Evolutionary conservation across 1,140 invertebrate genomes (phyloP).

Genomic region (Xylocopa sonorina): DNA sequence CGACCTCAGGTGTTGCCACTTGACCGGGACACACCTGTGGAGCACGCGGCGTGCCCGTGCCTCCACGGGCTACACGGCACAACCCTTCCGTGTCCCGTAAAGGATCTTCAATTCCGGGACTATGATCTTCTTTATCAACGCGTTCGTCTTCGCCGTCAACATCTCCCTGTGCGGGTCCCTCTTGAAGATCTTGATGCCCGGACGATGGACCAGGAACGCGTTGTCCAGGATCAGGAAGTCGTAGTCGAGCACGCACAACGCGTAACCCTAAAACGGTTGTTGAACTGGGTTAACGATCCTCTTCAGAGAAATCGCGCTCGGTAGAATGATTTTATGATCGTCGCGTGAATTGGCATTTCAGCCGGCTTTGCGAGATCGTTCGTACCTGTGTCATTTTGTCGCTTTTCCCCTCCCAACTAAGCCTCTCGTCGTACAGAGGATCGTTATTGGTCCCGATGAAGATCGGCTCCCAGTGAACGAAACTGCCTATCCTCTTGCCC

Average conservation of each 20-base stretch:
- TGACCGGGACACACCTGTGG: conserved; percentile 23
- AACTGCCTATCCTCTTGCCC: conserved; percentile 90
- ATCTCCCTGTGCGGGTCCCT: conserved; percentile 89
- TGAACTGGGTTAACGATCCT: not conserved
- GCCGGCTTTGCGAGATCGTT: not conserved
- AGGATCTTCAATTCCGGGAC: conserved; percentile 92
- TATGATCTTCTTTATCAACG: conserved; percentile 90
- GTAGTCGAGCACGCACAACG: conserved; percentile 92
- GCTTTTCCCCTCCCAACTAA: conserved; percentile 94
- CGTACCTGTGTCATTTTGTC: conserved; percentile 96
- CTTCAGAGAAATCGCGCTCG: not conserved
- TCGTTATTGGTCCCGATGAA: conserved; percentile 93
- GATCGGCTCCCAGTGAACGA: conserved; percentile 94
- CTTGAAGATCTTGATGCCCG: conserved; percentile 91
- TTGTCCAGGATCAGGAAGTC: conserved; percentile 95
- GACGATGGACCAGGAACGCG: conserved; percentile 93
- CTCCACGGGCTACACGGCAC: conserved; percentile 86
- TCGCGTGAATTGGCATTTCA: not conserved
- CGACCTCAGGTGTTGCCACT: conserved; percentile 8
- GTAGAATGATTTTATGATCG: not conserved
- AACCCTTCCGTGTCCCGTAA: conserved; percentile 90
- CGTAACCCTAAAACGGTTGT: conserved; percentile 87
- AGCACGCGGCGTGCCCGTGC: conserved; percentile 52
- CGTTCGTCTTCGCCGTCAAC: conserved; percentile 89
- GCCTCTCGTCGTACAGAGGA: conserved; percentile 93